Evolutionary conservation across 2,888 invertebrate species (phyloP).

Genomic region (Lasioglossum oenotherae): DNA sequence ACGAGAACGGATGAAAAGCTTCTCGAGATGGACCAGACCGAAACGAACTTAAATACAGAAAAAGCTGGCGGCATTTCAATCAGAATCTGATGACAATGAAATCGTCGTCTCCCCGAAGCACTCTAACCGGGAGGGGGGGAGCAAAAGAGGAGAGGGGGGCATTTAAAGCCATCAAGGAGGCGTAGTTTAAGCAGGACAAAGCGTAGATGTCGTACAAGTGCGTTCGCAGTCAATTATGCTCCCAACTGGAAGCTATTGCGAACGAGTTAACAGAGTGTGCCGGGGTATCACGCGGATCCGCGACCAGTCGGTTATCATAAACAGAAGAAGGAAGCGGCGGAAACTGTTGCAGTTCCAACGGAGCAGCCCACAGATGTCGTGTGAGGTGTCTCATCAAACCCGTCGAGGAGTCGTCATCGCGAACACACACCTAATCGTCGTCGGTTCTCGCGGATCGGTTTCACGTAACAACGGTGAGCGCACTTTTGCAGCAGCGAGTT

Average conservation of each 20-base stretch:
- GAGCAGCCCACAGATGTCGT: constrained; percentile 58
- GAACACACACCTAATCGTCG: constrained; percentile 33
- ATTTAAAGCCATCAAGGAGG: constrained; percentile 24
- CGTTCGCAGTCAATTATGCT: constrained; percentile 47
- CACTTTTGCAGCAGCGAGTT: not conserved
- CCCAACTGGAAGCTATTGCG: constrained; percentile 43
- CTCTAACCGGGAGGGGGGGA: not conserved
- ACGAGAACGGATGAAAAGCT: not conserved
- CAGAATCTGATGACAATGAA: not conserved
- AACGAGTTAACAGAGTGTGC: constrained; percentile 44
- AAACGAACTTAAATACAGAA: constrained; percentile 7
- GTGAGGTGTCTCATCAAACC: constrained; percentile 27
- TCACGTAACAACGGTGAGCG: not conserved
- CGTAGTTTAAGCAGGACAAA: constrained; percentile 27
- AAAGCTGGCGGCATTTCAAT: constrained; percentile 22
- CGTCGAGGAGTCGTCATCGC: constrained; percentile 34
- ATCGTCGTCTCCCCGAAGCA: not conserved
- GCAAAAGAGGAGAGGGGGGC: not conserved
- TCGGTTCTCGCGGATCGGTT: constrained; percentile 14
- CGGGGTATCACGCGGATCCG: constrained; percentile 22
- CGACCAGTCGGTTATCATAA: constrained; percentile 38
- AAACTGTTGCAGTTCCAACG: constrained; percentile 36
- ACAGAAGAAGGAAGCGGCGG: constrained; percentile 44
- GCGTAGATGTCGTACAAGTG: constrained; percentile 33
- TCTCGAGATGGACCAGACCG: not conserved